Base-by-base conservation (phyloP, 2,888 invertebrate species). In the Serrognathus titanus region DNA sequence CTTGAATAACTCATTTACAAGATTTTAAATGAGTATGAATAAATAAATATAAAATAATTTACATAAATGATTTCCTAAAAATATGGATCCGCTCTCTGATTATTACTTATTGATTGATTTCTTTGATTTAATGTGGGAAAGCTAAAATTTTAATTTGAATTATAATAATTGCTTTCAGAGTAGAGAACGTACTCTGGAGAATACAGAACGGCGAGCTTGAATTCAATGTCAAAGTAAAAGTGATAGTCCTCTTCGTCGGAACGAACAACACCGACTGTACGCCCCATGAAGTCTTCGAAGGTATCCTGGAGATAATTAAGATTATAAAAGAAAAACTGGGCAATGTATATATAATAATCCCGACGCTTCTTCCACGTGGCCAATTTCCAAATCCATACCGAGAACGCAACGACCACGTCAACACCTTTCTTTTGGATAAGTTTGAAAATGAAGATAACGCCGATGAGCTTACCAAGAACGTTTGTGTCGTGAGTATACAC, bases 151-250 rank as follows among this genome's bases (percentile, higher is more conserved):
- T 6, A 31, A 31, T 31, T 31, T 31, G 7, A 31, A 31, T 7
- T 5, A 31, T 31, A 7, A 31, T 31, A 7, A 39, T 39, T n/a
- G 13, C 43, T 53, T 53, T 24, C 54, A 77, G 77, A 63, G 86
- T 86, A 0, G 85, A 88, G 70, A 80, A 89, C 75, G 81, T 88
- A 4, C 72, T 89, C 9, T 89, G 88, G 87, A 74, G 89, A 60
- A 78, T 88, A 31, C 73, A 80, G 61, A 85, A 89, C 75, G 88
- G 87, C 41, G 87, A 87, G 73, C 72, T 88, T 63, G 84, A 87
- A 60, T 81, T 87, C 64, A 78, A 80, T 62, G 84, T 85, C 1
- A 86, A 85, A 79, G 82, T 87, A 62, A 78, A 87, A 83, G 84
- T 83, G 16, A 79, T 87, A 31, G 85, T 87, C 24, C 66, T 88